Percentiles rank a stretch among this genome's conserved stretches.
Evolutionary conservation across 1,140 invertebrate genomes (phyloP).

Genomic region (Chironomus tepperi): DNA sequence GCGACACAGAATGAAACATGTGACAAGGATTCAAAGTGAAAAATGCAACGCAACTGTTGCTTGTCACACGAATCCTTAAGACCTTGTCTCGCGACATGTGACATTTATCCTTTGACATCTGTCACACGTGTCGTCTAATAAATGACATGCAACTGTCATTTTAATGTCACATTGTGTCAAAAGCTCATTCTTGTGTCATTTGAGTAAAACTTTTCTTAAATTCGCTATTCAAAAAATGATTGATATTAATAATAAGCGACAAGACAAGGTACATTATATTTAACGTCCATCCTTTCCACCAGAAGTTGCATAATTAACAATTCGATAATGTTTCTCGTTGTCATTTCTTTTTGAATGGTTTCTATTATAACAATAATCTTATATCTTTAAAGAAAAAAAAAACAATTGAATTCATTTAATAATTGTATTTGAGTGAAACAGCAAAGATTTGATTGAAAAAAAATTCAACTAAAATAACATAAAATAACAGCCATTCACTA

Average conservation of each 20-base stretch:
- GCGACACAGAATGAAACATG: too few relatives aligned
- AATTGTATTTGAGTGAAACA: constrained; percentile 21
- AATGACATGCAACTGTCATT: too few relatives aligned
- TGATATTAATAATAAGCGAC: neutral
- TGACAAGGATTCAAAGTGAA: neutral
- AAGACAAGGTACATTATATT: neutral
- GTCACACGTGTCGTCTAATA: too few relatives aligned
- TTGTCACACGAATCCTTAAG: too few relatives aligned
- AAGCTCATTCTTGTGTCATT: too few relatives aligned
- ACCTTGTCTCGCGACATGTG: too few relatives aligned
- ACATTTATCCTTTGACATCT: too few relatives aligned
- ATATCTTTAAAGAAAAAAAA: constrained; percentile 18
- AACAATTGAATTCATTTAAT: constrained; percentile 16
- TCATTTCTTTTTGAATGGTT: constrained; percentile 22
- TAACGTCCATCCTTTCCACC: neutral
- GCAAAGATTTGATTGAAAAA: neutral
- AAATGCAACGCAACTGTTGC: neutral
- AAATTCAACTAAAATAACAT: too few relatives aligned
- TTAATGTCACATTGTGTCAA: too few relatives aligned
- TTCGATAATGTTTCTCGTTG: constrained; percentile 11
- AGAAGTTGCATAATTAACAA: neutral
- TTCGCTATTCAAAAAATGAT: neutral
- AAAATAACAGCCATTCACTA: neutral
- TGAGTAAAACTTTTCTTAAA: too few relatives aligned
- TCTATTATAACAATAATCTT: constrained; percentile 17